phyloP scores from a whole-genome alignment of 2,113 vertebrate species.

The Corvus cornix region DNA sequence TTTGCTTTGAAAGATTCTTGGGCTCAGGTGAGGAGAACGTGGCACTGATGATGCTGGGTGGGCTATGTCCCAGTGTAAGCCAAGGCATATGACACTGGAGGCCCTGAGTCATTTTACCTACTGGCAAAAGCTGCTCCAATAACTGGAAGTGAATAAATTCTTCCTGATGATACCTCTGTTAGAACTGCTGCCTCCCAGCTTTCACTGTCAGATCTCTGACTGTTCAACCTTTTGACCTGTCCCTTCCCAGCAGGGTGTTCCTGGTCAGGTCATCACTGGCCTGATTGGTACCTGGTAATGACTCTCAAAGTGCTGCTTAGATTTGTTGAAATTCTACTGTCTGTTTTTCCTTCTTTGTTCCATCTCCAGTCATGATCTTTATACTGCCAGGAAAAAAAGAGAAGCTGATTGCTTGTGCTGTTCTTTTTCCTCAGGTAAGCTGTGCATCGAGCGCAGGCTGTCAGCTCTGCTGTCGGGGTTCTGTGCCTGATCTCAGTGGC shows the following conservation, averaged over 20 bases:
- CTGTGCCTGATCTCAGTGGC: slow-evolving; percentile 59
- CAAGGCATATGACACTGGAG: neutral
- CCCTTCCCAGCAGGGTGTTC: neutral
- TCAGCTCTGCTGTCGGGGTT: slow-evolving; percentile 81
- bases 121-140: neutral
- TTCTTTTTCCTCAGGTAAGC: slow-evolving; percentile 79
- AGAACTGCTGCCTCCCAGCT: neutral
- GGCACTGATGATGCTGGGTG: rapidly evolving
- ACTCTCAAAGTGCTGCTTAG: neutral
- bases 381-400: neutral
- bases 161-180: neutral
- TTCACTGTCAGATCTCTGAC: neutral
- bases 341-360: neutral
- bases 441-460: slow-evolving; percentile 90
- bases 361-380: neutral
- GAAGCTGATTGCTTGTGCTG: neutral
- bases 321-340: neutral
- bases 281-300: rapidly evolving
- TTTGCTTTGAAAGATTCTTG: neutral
- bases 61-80: neutral
- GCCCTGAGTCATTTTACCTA: neutral
- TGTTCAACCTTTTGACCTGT: neutral
- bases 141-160: neutral
- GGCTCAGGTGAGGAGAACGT: neutral
- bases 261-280: neutral